Evolutionary conservation across 2,113 vertebrate species (phyloP), one percentile per base, ranked within the genome.

Genomic region (Sapayoa aenigma): DNA sequence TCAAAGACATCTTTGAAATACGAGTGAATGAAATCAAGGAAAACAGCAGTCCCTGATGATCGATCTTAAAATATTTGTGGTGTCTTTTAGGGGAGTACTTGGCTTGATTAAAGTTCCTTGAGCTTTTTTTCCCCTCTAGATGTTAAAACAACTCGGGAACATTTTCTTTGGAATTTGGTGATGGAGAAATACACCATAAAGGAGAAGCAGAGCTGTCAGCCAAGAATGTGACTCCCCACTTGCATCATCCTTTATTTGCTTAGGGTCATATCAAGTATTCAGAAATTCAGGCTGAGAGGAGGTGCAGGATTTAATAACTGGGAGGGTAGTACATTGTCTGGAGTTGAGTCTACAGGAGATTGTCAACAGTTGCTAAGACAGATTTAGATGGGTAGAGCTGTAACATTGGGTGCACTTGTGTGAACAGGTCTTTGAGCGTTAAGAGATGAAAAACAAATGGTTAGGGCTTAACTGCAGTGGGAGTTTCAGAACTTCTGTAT

Each of bases 161-260:
- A 18, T 63, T 92, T 74, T 84, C 8, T 75, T 47, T 90, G 79
- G 37, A 67, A 73, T 84, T 88, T 77, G 44, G 24, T 37, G 52
- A 39, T 79, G 44, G 72, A 55, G 50, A 73, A 86, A 20, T 52
- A 11, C 28, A 63, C 71, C 46, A 50, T 39, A 42, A 71, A 90
- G 76, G 55, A 69, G 73, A 42, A 55, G 52, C 59, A 65, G 68
- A 75, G 44, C 73, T 71, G 50, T 84, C 73, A 89, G 84, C 60
- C 35, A 31, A 44, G 75, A 46, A 73, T 86, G 55, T 83, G 76
- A 19, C 42, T 89, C 11, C 42, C 60, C 13, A n/a, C 76, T 77
- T 74, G 76, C 83, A 78, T 94, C 89, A 84, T 69, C 62, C 24
- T 86, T 71, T 90, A n/a, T 95, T 94, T 95, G 86, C 80, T 92